phyloP scores from a whole-genome alignment of 2,888 invertebrate species.

The Lochmaea crataegi region DNA sequence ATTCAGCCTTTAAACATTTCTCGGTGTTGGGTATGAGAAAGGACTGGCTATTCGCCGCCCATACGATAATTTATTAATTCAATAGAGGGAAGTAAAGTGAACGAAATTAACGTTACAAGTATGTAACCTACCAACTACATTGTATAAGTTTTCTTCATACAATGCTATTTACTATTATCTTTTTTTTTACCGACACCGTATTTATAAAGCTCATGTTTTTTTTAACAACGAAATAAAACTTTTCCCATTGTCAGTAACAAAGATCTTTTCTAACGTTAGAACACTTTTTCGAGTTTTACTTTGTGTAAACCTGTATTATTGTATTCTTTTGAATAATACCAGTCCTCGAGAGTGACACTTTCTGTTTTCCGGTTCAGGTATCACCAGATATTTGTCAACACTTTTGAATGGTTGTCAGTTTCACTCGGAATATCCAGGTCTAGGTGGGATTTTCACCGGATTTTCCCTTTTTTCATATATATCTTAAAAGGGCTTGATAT shows the following conservation, averaged over 20 bases:
- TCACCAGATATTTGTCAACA: conserved; percentile 1
- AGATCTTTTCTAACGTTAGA: too few species aligned
- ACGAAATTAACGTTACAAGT: too few species aligned
- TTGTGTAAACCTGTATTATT: neutral
- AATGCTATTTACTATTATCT: too few species aligned
- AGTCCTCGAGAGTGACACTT: too few species aligned
- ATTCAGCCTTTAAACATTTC: too few species aligned
- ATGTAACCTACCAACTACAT: too few species aligned
- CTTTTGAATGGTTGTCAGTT: conserved; percentile 10
- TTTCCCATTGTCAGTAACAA: neutral
- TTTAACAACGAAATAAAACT: neutral
- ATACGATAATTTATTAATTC: too few species aligned
- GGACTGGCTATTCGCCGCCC: too few species aligned
- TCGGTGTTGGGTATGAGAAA: too few species aligned
- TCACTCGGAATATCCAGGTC: conserved; percentile 1
- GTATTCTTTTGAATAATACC: neutral
- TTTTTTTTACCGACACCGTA: too few species aligned
- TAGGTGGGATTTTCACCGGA: conserved; percentile 5
- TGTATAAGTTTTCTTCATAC: too few species aligned
- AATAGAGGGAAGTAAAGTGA: too few species aligned
- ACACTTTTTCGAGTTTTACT: neutral
- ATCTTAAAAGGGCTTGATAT: neutral
- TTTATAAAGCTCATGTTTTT: neutral
- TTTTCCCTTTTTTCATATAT: neutral
- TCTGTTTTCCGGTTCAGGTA: neutral